Percentiles rank a stretch among this genome's conserved stretches.
phyloP scores from a whole-genome alignment of 2,113 vertebrate species.

The Conger conger region DNA sequence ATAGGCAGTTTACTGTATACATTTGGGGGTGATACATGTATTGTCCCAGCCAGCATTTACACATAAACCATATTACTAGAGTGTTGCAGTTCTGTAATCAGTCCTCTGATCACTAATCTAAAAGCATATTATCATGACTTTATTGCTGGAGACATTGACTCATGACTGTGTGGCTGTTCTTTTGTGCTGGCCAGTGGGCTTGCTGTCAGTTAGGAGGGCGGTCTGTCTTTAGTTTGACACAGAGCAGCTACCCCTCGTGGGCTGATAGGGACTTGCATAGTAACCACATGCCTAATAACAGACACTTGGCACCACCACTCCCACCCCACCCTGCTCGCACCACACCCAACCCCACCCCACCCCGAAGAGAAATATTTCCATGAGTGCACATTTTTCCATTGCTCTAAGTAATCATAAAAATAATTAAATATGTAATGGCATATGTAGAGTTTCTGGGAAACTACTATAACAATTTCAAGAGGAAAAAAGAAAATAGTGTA shows the following conservation, averaged over 20 bases:
- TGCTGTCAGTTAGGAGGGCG: constrained; percentile 46
- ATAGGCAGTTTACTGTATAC: no score
- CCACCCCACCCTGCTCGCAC: not conserved
- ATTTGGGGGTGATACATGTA: not conserved
- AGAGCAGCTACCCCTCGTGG: constrained; percentile 66
- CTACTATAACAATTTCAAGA: not conserved
- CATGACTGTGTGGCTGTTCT: no score
- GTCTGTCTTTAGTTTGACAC: constrained; percentile 68
- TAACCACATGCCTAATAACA: constrained; percentile 63
- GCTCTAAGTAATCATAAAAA: not conserved
- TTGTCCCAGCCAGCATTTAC: not conserved
- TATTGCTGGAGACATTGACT: not conserved
- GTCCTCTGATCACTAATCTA: not conserved
- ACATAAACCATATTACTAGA: not conserved
- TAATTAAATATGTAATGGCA: not conserved
- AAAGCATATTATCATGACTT: no score
- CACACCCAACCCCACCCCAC: not conserved
- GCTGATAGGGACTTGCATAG: constrained; percentile 60
- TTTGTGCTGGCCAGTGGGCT: not conserved
- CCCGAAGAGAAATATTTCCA: not conserved
- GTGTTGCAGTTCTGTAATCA: not conserved
- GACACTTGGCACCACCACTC: constrained; percentile 30
- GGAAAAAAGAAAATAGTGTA: not conserved
- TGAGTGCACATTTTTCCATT: not conserved
- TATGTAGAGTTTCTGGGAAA: not conserved